These are phyloP conservation scores for Cryptoblepharus egeriae DNA, from an alignment of 2,797 vertebrate genomes.

Conservation along the genomic window DNA sequence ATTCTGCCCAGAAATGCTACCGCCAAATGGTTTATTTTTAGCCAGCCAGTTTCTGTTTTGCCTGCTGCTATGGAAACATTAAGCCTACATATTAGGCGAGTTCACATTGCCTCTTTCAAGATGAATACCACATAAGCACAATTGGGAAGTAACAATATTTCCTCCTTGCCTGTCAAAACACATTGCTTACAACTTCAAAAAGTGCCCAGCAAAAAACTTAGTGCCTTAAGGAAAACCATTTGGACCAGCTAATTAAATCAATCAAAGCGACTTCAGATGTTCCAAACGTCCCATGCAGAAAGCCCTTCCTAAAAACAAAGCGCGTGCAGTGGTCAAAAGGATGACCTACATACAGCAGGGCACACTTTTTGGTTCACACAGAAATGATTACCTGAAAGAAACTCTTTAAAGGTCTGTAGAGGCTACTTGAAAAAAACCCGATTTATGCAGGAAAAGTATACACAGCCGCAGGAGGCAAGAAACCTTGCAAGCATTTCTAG, in stretches of 20 bases:
- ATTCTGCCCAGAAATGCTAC: constrained; percentile 54
- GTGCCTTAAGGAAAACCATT: neutral
- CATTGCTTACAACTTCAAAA: neutral
- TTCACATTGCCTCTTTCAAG: constrained; percentile 63
- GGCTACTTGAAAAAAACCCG: neutral
- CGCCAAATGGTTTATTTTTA: constrained; percentile 68
- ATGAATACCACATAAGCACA: constrained; percentile 50
- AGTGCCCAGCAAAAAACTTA: neutral
- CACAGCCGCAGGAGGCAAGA: neutral
- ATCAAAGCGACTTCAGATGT: neutral
- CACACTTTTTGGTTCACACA: neutral
- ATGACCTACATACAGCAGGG: too few relatives aligned
- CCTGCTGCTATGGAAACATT: constrained; percentile 69
- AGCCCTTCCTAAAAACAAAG: too few relatives aligned
- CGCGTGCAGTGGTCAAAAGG: too few relatives aligned
- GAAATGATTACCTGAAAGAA: neutral
- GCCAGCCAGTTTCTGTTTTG: constrained; percentile 51
- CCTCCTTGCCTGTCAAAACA: constrained; percentile 53
- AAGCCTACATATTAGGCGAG: constrained; percentile 58
- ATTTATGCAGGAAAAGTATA: neutral
- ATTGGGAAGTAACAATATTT: constrained; percentile 49
- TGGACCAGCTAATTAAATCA: neutral
- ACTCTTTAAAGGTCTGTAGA: neutral
- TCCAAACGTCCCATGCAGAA: too few relatives aligned
- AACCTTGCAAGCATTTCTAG: neutral